Evolutionary conservation across 1,140 invertebrate genomes (phyloP), one percentile per base, ranked within the genome.

Genomic region (Drosophila truncata): DNA sequence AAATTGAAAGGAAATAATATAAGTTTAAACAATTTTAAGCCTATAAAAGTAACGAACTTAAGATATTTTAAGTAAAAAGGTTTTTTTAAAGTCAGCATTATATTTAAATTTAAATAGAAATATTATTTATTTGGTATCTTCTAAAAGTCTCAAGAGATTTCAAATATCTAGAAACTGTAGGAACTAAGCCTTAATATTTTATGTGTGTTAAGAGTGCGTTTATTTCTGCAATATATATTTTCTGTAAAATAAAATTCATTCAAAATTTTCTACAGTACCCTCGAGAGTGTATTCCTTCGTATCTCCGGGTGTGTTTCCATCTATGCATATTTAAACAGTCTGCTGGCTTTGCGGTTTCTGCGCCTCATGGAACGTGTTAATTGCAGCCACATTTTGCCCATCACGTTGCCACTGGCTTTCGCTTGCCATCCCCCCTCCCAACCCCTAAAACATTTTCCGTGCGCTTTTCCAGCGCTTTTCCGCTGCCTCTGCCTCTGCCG

Each of bases 301-400:
- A 37, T 70, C 52, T 70, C 54, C 20, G 50, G 37, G 4, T 27
- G 31, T 33, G 27, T 14, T 33, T n/a, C 66, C 66, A 37, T 61
- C 49, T 52, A 71, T 80, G 78, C 82, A 84, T 77, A 73, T 78
- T 85, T 70, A 69, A 85, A 37, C 47, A 66, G 55, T 74, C 20
- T 78, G 65, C 60, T 77, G 66, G 55, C 49, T 57, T 55, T 87
- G 80, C 59, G 73, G 78, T 78, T 65, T 60, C 63, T 70, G 37
- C 65, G 59, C 65, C 52, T 52, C 65, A 49, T 57, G 70, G 42
- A 50, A 78, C 73, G 84, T 81, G 84, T 79, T 85, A 90, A 88
- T 88, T 88, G 72, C 76, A 71, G 64, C 64, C 49, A 49, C 50
- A 61, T 69, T 41, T n/a, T 2, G 44, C 49, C 58, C 67, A 50